Evolutionary conservation across 1,140 invertebrate species (phyloP).

Genomic region (Mactra quadrangularis): DNA sequence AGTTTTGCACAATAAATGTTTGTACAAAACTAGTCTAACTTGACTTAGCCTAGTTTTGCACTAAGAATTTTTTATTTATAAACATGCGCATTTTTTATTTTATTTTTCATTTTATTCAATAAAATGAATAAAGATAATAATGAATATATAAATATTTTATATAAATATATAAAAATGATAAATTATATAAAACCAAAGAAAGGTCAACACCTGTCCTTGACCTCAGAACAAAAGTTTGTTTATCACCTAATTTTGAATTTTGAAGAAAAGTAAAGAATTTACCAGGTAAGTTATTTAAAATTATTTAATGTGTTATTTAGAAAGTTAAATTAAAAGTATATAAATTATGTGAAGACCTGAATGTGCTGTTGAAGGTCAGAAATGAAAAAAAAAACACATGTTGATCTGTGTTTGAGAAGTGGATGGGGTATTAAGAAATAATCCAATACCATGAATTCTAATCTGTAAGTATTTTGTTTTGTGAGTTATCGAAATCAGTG

Average conservation of each 20-base stretch:
- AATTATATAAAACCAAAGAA: too few relatives aligned
- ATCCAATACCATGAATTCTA: background rate
- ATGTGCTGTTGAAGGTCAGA: background rate
- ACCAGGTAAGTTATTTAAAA: background rate
- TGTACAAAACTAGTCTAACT: too few relatives aligned
- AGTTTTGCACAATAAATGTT: too few relatives aligned
- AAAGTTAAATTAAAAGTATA: too few relatives aligned
- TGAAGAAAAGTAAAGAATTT: background rate
- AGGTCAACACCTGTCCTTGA: background rate
- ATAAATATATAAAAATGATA: background rate
- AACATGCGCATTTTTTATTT: background rate
- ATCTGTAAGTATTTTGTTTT: background rate
- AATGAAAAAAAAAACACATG: conserved; percentile 25
- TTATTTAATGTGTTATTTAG: background rate
- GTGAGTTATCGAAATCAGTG: background rate
- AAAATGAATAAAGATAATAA: background rate
- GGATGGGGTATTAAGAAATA: background rate
- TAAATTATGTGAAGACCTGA: background rate
- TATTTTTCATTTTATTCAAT: background rate
- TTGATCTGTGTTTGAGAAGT: background rate
- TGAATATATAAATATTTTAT: background rate
- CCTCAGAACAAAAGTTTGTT: conserved; percentile 11
- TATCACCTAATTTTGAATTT: conserved; percentile 13
- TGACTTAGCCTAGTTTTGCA: too few relatives aligned
- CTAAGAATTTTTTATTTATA: background rate